These are phyloP conservation scores for Mirza zaza DNA, from an alignment of 2,113 vertebrate species.

Conservation along the genomic window DNA sequence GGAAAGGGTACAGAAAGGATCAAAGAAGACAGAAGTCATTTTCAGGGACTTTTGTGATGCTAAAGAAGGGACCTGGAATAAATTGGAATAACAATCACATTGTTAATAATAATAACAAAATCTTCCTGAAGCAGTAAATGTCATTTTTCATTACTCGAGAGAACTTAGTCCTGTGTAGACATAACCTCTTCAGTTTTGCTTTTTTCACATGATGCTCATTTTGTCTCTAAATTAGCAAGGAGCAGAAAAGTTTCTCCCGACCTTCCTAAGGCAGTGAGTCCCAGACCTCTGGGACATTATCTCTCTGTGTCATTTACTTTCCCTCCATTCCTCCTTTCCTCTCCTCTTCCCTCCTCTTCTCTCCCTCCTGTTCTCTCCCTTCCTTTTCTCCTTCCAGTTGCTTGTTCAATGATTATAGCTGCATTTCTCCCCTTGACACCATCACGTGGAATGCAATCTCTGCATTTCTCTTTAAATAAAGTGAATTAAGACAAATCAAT, in stretches of 20 bases:
- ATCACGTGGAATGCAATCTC: background rate
- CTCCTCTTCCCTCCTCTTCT: rapidly evolving
- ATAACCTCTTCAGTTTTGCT: background rate
- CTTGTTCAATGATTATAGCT: background rate
- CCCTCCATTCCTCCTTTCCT: rapidly evolving
- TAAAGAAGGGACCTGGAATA: conserved; percentile 25
- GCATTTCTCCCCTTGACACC: background rate
- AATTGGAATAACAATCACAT: background rate
- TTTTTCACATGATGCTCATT: background rate
- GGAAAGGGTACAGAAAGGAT: conserved; percentile 2
- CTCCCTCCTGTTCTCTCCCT: rapidly evolving
- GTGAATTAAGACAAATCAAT: background rate
- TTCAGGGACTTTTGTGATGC: conserved; percentile 48
- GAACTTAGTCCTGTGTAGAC: background rate
- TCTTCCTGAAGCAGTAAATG: background rate
- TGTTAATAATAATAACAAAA: conserved; percentile 20
- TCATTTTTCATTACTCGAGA: background rate
- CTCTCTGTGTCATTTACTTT: background rate
- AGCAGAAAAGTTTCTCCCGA: background rate
- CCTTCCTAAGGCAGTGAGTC: background rate
- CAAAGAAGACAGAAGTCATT: conserved; percentile 58
- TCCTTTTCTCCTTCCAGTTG: background rate
- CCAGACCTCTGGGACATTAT: background rate
- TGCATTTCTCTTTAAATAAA: conserved; percentile 13
- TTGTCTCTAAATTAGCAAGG: background rate